phyloP scores from a whole-genome alignment of 2,797 vertebrate genomes.

The Cryptoprocta ferox region DNA sequence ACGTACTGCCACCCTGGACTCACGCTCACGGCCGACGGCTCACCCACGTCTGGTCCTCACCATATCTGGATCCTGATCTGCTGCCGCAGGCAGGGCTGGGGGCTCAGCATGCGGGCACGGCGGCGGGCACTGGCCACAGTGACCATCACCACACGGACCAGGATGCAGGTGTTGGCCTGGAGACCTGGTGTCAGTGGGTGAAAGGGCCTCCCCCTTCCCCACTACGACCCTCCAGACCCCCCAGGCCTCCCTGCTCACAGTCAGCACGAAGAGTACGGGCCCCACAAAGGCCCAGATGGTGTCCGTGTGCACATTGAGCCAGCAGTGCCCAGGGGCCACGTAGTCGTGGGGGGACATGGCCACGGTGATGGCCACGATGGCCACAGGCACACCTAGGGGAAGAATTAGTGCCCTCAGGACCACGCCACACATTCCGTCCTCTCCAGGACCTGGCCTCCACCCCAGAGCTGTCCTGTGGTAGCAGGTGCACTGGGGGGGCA shows the following conservation, averaged over 20 bases:
- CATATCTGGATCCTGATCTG: conserved; percentile 92
- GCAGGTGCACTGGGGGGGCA: fast-evolving
- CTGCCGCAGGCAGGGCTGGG: conserved; percentile 90
- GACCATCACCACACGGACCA: conserved; percentile 93
- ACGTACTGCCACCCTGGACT: background rate
- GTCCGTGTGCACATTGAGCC: conserved; percentile 92
- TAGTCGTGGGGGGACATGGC: conserved; percentile 89
- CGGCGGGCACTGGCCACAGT: conserved; percentile 92
- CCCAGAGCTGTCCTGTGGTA: background rate
- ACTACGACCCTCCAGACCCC: fast-evolving
- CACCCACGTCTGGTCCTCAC: conserved; percentile 85
- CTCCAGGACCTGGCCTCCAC: too few relatives aligned
- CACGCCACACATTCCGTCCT: background rate
- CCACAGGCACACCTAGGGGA: conserved; percentile 90
- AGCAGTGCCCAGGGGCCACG: conserved; percentile 92
- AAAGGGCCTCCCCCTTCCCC: fast-evolving
- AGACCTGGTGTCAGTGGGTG: conserved; percentile 40
- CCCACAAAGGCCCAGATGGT: conserved; percentile 97
- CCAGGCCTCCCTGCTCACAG: conserved; percentile 85
- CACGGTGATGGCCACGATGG: conserved; percentile 91
- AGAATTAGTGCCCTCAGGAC: background rate
- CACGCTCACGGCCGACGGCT: background rate
- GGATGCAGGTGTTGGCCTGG: conserved; percentile 94
- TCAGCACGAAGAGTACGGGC: conserved; percentile 92
- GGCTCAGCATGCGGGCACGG: conserved; percentile 92